Percentiles rank a stretch among this genome's conserved stretches.
Evolutionary conservation across 1,140 invertebrate species (phyloP).

Genomic region (Chionoecetes opilio): DNA sequence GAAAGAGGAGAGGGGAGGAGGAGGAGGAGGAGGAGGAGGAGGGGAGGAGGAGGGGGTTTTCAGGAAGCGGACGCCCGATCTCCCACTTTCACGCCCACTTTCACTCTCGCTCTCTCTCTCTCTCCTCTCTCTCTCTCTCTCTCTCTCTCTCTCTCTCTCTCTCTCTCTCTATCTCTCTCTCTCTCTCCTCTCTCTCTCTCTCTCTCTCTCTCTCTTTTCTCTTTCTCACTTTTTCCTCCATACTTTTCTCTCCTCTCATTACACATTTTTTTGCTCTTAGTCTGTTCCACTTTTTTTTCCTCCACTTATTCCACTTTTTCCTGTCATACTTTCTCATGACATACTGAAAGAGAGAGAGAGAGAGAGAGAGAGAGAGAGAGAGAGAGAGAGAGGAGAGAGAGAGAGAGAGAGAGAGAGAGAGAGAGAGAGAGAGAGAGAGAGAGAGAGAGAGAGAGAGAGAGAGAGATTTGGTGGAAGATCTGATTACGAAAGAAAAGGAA

Average conservation of each 20-base stretch:
- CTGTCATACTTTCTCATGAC: too few species aligned
- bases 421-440: conserved; percentile 49
- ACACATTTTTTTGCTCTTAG: not conserved
- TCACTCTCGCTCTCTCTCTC: not conserved
- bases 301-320: not conserved
- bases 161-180: not conserved
- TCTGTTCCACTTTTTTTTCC: not conserved
- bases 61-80: not conserved
- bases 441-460: conserved; percentile 52
- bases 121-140: conserved; percentile 7
- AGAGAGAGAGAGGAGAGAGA: conserved; percentile 39
- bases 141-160: not conserved
- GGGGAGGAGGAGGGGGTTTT: too few species aligned
- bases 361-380: conserved; percentile 37
- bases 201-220: too few species aligned
- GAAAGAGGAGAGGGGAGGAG: too few species aligned
- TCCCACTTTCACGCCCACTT: not conserved
- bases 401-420: conserved; percentile 53
- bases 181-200: too few species aligned
- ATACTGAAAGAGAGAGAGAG: not conserved
- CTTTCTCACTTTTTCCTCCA: not conserved
- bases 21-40: too few species aligned
- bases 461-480: not conserved
- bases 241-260: not conserved
- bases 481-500: not conserved